Percentiles rank a stretch among this genome's conserved stretches.
phyloP scores from a whole-genome alignment of 2,888 invertebrate species.

The Eumacrocentrus americanus region DNA sequence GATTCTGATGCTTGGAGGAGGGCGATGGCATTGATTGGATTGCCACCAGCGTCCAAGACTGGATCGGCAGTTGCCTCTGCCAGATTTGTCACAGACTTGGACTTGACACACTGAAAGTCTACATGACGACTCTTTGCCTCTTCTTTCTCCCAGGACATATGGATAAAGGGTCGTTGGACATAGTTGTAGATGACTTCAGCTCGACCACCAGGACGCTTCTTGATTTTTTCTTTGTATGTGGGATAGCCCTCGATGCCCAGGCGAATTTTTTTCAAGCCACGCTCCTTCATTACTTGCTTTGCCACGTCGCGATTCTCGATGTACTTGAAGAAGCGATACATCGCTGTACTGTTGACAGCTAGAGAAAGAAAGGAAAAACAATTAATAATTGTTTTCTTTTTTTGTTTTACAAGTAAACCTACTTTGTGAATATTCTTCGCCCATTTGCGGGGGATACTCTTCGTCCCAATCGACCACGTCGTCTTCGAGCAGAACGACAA shows the following conservation, averaged over 20 bases:
- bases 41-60: slow-evolving; percentile 71
- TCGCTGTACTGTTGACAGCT: slow-evolving; percentile 92
- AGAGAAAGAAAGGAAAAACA: slow-evolving; percentile 46
- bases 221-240: slow-evolving; percentile 98
- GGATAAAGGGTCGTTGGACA: slow-evolving; percentile 98
- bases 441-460: slow-evolving; percentile 99
- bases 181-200: slow-evolving; percentile 99
- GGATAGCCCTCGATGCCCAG: slow-evolving; percentile 99
- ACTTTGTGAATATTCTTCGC: slow-evolving; percentile 98
- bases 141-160: slow-evolving; percentile 99
- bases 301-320: slow-evolving; percentile 99
- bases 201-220: slow-evolving; percentile 90
- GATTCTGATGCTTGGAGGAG: slow-evolving; percentile 58
- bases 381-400: background rate
- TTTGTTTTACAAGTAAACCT: slow-evolving; percentile 40
- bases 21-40: slow-evolving; percentile 58
- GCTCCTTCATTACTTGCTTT: slow-evolving; percentile 97
- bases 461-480: slow-evolving; percentile 98
- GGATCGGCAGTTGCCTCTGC: slow-evolving; percentile 95
- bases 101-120: slow-evolving; percentile 98
- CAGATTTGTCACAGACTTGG: slow-evolving; percentile 95
- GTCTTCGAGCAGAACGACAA: slow-evolving; percentile 94
- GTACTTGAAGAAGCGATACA: slow-evolving; percentile 99
- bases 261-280: slow-evolving; percentile 97
- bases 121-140: slow-evolving; percentile 99